Evolutionary conservation across 1,140 invertebrate genomes (phyloP), one percentile per base, ranked within the genome.

Genomic region (Samia ricini): DNA sequence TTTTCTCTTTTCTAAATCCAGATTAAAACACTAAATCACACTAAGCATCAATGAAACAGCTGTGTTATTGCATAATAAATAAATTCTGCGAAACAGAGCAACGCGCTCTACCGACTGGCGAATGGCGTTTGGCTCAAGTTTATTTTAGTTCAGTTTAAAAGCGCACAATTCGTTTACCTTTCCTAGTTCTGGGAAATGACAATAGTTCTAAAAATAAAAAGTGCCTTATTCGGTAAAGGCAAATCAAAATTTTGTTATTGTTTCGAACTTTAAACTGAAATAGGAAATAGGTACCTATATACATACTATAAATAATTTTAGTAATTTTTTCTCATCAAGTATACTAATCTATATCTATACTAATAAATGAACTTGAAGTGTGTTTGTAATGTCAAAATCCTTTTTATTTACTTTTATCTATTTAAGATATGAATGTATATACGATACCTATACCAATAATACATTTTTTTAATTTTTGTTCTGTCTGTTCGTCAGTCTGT

Each of bases 161-260:
- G n/a, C n/a, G 21, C 48, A 50, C 60, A 63, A 56, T 42, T 36
- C 23, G 61, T n/a, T 36, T 63, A 63, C 60, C 65, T 68, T 70
- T 73, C 61, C 33, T 61, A 61, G 68, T 63, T 74, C 67, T 64
- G 58, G 61, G 50, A 55, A 66, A 71, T 74, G 72, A 69, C 72
- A 74, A 67, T 63, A 5, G 52, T n/a, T 68, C 61, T 55, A 56
- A 68, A 70, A 72, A 72, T 72, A 72, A 66, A 57, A 36, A 2
- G 7, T 42, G 4, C 33, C 33, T n/a, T n/a, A n/a, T n/a, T n/a
- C 8, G 1, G 15, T 4, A 15, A 42, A 42, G 10, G 12, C 4
- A 15, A 42, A 42, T 15, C 12, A 42, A 42, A 1, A 26, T 26
- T 26, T 26, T 4, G 26, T n/a, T n/a, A n/a, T n/a, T n/a, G n/a